phyloP scores from a whole-genome alignment of 2,888 invertebrate genomes.

The Dolomedes plantarius region DNA sequence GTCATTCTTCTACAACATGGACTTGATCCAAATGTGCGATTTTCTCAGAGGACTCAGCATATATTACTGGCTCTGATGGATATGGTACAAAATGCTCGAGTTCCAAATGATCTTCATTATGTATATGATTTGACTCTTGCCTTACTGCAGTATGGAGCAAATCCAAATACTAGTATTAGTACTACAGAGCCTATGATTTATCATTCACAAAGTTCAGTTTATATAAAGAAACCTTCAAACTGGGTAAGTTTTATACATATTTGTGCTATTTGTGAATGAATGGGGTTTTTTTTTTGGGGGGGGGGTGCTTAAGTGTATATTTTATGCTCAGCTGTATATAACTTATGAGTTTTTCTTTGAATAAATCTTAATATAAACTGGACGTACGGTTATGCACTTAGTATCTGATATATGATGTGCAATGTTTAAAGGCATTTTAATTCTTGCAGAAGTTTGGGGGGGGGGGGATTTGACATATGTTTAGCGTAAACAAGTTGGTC shows the following conservation, averaged over 20 bases:
- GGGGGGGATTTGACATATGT: no score
- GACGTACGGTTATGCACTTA: no score
- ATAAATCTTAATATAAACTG: no score
- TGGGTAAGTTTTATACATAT: slow-evolving; percentile 74
- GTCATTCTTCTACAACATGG: slow-evolving; percentile 83
- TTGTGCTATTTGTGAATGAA: no score
- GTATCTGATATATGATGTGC: no score
- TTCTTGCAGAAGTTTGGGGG: no score
- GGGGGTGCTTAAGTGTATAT: no score
- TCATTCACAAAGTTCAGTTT: slow-evolving; percentile 79
- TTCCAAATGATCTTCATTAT: slow-evolving; percentile 83
- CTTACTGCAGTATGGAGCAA: slow-evolving; percentile 85
- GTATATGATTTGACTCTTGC: slow-evolving; percentile 84
- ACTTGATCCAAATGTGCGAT: slow-evolving; percentile 80
- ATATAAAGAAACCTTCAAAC: slow-evolving; percentile 81
- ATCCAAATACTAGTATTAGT: slow-evolving; percentile 83
- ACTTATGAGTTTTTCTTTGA: no score
- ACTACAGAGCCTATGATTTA: slow-evolving; percentile 79
- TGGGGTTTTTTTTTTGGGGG: no score
- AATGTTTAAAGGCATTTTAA: no score
- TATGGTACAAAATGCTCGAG: slow-evolving; percentile 83
- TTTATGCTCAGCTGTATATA: no score
- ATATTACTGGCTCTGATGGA: slow-evolving; percentile 82
- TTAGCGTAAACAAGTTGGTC: no score
- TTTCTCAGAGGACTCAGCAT: slow-evolving; percentile 82